Conservation (phyloP, 2,888 invertebrate genomes). For the Uloborus plumipes region DNA sequence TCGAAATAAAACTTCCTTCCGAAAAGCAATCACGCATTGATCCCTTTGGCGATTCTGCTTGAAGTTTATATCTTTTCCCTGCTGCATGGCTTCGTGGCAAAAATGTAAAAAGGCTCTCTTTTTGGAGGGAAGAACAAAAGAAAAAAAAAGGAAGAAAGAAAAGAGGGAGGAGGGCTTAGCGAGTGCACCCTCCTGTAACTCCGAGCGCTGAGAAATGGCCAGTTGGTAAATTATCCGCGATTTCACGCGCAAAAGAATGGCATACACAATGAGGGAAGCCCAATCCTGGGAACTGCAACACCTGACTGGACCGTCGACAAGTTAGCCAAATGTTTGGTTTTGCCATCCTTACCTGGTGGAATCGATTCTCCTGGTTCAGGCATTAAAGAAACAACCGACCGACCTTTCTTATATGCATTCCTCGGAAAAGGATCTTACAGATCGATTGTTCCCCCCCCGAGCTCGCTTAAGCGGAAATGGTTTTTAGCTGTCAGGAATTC, state of each 20-base stretch:
- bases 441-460: too few species aligned
- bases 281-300: conserved; percentile 30
- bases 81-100: conserved; percentile 17
- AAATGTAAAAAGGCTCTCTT: conserved; percentile 50
- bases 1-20: too few species aligned
- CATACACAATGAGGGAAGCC: conserved; percentile 52
- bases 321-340: conserved; percentile 62
- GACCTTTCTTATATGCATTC: too few species aligned
- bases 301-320: conserved; percentile 53
- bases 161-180: conserved; percentile 31
- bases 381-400: conserved; percentile 14
- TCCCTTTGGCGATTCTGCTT: too few species aligned
- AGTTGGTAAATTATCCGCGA: conserved; percentile 63
- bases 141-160: conserved; percentile 14
- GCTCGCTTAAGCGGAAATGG: too few species aligned
- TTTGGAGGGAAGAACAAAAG: conserved; percentile 10
- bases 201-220: conserved; percentile 59
- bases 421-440: too few species aligned
- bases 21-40: too few species aligned
- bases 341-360: conserved; percentile 30
- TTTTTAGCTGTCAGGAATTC: too few species aligned
- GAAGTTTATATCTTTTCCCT: conserved; percentile 35
- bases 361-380: conserved; percentile 31
- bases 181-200: conserved; percentile 37
- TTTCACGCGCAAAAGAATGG: conserved; percentile 54